A percentile compares a stretch with the other conserved stretches of the same genome.
These are phyloP conservation scores for Phycodurus eques DNA, from an alignment of 2,113 vertebrate species.

Conservation along the genomic window DNA sequence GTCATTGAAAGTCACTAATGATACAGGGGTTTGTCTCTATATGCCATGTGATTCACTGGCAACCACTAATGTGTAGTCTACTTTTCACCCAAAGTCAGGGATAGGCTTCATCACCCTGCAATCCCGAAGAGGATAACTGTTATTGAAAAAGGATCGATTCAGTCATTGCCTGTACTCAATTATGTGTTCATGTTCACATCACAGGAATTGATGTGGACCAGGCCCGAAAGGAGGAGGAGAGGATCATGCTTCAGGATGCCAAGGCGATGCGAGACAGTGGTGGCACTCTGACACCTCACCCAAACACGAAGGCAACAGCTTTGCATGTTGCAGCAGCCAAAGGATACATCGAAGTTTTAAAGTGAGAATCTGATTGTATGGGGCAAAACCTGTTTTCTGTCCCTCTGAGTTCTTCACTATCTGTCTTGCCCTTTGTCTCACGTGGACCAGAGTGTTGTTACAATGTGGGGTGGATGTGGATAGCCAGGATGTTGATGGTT, in stretches of 20 bases:
- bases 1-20: no score
- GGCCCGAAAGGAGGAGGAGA: slow-evolving; percentile 75
- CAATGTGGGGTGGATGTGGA: slow-evolving; percentile 71
- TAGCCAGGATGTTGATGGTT: slow-evolving; percentile 71
- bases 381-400: neutral
- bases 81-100: no score
- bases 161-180: neutral
- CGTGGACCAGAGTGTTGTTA: slow-evolving; percentile 68
- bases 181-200: neutral
- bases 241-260: slow-evolving; percentile 76
- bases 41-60: no score
- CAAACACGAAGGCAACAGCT: slow-evolving; percentile 77
- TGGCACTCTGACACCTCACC: slow-evolving; percentile 69
- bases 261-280: slow-evolving; percentile 63
- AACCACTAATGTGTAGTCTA: no score
- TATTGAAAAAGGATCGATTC: neutral
- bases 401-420: neutral
- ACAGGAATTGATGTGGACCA: slow-evolving; percentile 75
- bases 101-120: no score
- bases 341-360: slow-evolving; percentile 79
- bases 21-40: no score
- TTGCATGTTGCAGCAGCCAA: slow-evolving; percentile 78
- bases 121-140: neutral
- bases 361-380: slow-evolving; percentile 62
- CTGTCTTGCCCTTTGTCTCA: neutral